Evolutionary conservation across 2,797 vertebrate species (phyloP).

Genomic region (Gymnodraco acuticeps): DNA sequence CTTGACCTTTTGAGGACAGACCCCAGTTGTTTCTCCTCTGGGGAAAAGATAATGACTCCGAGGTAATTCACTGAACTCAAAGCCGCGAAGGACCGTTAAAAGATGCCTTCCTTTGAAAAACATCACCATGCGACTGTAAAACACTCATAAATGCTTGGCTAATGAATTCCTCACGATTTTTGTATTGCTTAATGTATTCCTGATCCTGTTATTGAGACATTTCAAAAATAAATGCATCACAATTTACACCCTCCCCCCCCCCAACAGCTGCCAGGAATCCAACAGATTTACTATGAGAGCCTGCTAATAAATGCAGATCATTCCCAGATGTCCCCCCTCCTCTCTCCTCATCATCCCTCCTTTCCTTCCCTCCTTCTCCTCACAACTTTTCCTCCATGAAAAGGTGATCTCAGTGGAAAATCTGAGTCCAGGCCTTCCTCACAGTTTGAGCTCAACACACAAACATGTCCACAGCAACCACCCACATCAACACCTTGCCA

Average conservation of each 20-base stretch:
- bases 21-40: background rate
- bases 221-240: conserved; percentile 29
- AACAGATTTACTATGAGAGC: conserved; percentile 72
- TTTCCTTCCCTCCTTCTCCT: conserved; percentile 1
- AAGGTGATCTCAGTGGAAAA: conserved; percentile 82
- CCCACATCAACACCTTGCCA: conserved; percentile 65
- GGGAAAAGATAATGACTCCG: conserved; percentile 12
- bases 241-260: background rate
- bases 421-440: conserved; percentile 64
- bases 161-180: conserved; percentile 16
- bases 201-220: conserved; percentile 46
- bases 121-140: background rate
- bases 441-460: conserved; percentile 20
- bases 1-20: conserved; percentile 17
- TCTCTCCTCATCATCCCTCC: conserved; percentile 17
- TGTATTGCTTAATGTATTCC: conserved; percentile 33
- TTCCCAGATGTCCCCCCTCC: conserved; percentile 73
- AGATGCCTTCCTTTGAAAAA: background rate
- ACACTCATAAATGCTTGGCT: conserved; percentile 1
- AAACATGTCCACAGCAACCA: conserved; percentile 47
- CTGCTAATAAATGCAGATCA: conserved; percentile 75
- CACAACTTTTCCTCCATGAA: conserved; percentile 32
- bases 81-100: conserved; percentile 4
- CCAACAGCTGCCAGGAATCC: conserved; percentile 55
- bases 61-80: background rate